These are phyloP conservation scores for Lagria hirta DNA, from an alignment of 2,888 invertebrate genomes.

Conservation along the genomic window DNA sequence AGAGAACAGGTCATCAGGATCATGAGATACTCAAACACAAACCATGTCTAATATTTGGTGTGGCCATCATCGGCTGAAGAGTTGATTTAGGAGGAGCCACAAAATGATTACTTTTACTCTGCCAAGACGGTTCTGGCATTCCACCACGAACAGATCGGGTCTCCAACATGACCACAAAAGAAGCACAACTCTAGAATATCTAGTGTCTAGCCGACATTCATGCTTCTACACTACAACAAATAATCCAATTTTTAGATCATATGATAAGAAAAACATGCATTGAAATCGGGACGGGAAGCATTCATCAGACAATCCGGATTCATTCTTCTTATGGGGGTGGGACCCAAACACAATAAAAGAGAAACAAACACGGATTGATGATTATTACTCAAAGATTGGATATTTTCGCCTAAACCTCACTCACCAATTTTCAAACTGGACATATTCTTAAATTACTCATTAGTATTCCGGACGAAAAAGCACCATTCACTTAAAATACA, in stretches of 20 bases:
- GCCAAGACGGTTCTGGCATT: conserved; percentile 69
- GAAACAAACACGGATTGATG: conserved; percentile 19
- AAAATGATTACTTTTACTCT: conserved; percentile 57
- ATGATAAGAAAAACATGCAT: conserved; percentile 1
- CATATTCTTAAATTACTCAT: conserved; percentile 59
- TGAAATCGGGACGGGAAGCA: conserved; percentile 2
- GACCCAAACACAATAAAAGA: conserved; percentile 41
- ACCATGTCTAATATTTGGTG: conserved; percentile 52
- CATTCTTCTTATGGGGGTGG: conserved; percentile 48
- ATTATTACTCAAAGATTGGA: too few species aligned
- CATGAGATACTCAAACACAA: conserved; percentile 36
- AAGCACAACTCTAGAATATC: conserved; percentile 45
- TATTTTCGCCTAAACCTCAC: conserved; percentile 32
- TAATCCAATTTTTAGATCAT: neutral
- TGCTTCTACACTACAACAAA: conserved; percentile 49
- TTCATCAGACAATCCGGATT: conserved; percentile 1
- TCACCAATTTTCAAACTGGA: conserved; percentile 65
- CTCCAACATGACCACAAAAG: conserved; percentile 71
- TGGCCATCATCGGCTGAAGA: conserved; percentile 53
- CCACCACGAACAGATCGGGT: conserved; percentile 74
- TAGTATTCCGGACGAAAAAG: conserved; percentile 37
- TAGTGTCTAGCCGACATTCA: conserved; percentile 47
- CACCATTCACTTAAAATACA: conserved; percentile 37
- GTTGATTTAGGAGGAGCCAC: conserved; percentile 51
- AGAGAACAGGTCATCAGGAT: too few species aligned